Evolutionary conservation across 2,113 vertebrate genomes (phyloP), one percentile per base, ranked within the genome.

Genomic region (Callionymus lyra): DNA sequence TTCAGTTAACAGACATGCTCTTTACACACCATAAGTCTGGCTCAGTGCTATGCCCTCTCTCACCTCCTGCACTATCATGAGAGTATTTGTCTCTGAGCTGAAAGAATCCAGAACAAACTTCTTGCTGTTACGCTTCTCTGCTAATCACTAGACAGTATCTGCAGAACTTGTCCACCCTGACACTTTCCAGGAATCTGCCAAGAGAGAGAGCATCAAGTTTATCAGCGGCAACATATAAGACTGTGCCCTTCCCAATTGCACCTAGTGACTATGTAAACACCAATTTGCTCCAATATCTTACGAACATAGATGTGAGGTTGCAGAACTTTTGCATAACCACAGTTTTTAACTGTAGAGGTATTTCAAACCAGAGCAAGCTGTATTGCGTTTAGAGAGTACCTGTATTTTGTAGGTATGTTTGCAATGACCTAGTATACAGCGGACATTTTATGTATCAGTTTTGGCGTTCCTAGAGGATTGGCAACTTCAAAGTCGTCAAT

Each of bases 21-120:
- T 1, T 21, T 46, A 21, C 6, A 27, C 34, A 10, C 19, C 38
- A 32, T 36, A 41, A 4, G 2, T n/a, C n/a, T n/a, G n/a, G n/a
- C n/a, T n/a, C 10, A 41, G 2, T 6, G 1, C 2, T 14, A 33
- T 1, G 14, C 41, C 17, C 6, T 17, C 10, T 10, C 2, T 34
- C 18, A 41, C 16, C 31, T 47, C 19, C 11, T 41, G 32, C 17
- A 47, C 13, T 16, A n/a, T n/a, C 18, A 36, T 36, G 44, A 1
- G 1, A 8, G 16, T 41, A 13, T 31, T 16, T 55, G 8, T 21
- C 18, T 47, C 38, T 4, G 2, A 55, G 13, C 1, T 21, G 11
- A 35, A 41, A 55, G 9, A 16, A 27, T 4, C 32, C 44, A 47
- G 44, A 55, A n/a, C 31, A 4, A 9, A 47, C 44, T 31, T 47